These are phyloP conservation scores for Paraplagusia blochii DNA, from an alignment of 2,113 vertebrate genomes.

Conservation along the genomic window DNA sequence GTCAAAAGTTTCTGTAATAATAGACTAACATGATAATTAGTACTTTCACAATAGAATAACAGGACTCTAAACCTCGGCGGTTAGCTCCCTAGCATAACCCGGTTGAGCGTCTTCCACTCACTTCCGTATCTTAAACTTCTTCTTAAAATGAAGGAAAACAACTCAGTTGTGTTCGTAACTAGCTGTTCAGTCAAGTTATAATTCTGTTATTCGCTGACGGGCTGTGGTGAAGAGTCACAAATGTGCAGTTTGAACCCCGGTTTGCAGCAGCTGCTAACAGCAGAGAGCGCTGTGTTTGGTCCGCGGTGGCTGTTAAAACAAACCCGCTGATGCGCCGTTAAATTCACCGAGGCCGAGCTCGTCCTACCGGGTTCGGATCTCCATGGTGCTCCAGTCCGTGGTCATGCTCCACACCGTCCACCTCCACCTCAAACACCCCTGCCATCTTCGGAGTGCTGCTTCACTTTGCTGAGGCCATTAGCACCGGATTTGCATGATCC, in stretches of 20 bases:
- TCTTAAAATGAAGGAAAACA: background rate
- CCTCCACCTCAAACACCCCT: slow-evolving; percentile 82
- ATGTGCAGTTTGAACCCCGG: slow-evolving; percentile 26
- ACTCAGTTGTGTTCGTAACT: too few relatives aligned
- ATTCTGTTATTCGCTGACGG: background rate
- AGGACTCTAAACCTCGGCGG: background rate
- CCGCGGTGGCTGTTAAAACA: background rate
- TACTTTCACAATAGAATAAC: background rate
- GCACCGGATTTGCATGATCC: slow-evolving; percentile 37
- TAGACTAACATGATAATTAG: background rate
- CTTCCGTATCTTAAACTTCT: background rate
- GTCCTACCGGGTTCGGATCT: slow-evolving; percentile 65
- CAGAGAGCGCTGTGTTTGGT: background rate
- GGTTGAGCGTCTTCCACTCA: background rate
- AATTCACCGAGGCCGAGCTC: too few relatives aligned
- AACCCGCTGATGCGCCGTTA: background rate
- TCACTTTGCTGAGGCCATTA: slow-evolving; percentile 62
- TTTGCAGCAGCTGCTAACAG: background rate
- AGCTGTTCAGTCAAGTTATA: too few relatives aligned
- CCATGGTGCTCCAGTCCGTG: slow-evolving; percentile 71
- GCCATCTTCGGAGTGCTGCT: slow-evolving; percentile 76
- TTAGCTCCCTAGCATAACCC: slow-evolving; percentile 3
- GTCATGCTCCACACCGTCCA: slow-evolving; percentile 78
- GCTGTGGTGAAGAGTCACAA: slow-evolving; percentile 20
- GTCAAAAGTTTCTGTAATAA: background rate